Conservation (phyloP, 2,113 vertebrate genomes). For the Rhinoptilus africanus region DNA sequence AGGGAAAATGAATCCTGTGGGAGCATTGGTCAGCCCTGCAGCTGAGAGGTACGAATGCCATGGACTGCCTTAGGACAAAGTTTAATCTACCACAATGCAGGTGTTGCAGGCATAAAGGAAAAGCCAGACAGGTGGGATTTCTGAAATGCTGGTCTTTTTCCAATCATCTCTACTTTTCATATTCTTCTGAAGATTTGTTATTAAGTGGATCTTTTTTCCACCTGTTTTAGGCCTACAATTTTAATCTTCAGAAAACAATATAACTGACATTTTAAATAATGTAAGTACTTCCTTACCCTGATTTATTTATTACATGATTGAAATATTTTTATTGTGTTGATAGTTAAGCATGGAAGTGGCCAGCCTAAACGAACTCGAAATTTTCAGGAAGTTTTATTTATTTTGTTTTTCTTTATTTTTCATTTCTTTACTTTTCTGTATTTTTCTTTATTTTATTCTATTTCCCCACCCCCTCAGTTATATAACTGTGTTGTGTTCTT, state of each 20-base stretch:
- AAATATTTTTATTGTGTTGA: neutral
- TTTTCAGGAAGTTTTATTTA: neutral
- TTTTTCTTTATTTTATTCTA: neutral
- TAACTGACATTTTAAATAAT: neutral
- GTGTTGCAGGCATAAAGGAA: neutral
- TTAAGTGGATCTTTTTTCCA: neutral
- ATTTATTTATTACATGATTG: neutral
- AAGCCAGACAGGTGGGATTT: neutral
- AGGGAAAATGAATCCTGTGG: neutral
- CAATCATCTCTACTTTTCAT: neutral
- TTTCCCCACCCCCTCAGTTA: neutral
- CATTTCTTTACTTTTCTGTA: neutral
- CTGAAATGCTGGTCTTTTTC: neutral
- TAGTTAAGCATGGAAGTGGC: neutral
- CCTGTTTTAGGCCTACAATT: neutral
- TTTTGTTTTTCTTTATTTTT: no score
- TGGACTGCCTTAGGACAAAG: neutral
- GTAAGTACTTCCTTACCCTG: fast-evolving
- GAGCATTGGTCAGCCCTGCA: neutral
- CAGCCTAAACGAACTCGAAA: fast-evolving
- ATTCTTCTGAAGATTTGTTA: neutral
- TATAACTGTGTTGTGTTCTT: neutral
- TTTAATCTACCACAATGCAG: neutral
- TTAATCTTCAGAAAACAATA: neutral
- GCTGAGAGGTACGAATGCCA: neutral